Evolutionary conservation across 2,113 vertebrate species (phyloP), one percentile per base, ranked within the genome.

Genomic region (Oryzias woworae): DNA sequence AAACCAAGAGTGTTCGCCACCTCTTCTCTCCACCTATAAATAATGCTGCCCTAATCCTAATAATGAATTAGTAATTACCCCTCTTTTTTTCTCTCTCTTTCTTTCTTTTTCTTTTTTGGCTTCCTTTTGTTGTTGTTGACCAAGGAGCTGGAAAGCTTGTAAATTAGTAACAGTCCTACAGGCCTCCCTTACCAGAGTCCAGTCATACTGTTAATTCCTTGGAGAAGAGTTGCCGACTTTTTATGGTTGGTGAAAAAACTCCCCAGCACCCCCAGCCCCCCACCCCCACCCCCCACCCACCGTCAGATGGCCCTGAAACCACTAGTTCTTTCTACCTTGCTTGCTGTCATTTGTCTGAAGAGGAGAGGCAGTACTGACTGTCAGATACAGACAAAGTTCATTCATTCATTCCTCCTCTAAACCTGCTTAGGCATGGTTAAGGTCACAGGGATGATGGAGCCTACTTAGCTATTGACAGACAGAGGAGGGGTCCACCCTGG

Each of bases 61-160:
- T 92, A 90, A 91, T 92, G 80, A 92, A 92, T 93, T 88, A 87
- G 85, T 92, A 90, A 92, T 91, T 92, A 87, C 71, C 59, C 84
- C 36, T 36, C 36, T 36, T 36, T 36, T 36, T 36, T 36, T 36
- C 36, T 4, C 26, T 28, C 7, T 28, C 26, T 28, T 26, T 26
- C 26, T 26, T 28, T 28, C 26, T 28, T 28, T 36, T 28, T 28
- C 26, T 28, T 28, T 36, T 36, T 36, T 12, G 10, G 36, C 10
- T 36, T 36, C 36, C 36, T 36, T 89, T 82, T 84, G 81, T 87
- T 89, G 83, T 84, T 82, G 78, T 90, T 87, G 89, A 92, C 89
- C 87, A 80, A 70, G 76, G 78, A 83, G 81, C 59, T 82, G 59
- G 85, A 77, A 65, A 80, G 42, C 80, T 86, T 61, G 68, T 90